Base-by-base conservation (phyloP, 2,888 invertebrate genomes). In the Chrysina gloriosa region DNA sequence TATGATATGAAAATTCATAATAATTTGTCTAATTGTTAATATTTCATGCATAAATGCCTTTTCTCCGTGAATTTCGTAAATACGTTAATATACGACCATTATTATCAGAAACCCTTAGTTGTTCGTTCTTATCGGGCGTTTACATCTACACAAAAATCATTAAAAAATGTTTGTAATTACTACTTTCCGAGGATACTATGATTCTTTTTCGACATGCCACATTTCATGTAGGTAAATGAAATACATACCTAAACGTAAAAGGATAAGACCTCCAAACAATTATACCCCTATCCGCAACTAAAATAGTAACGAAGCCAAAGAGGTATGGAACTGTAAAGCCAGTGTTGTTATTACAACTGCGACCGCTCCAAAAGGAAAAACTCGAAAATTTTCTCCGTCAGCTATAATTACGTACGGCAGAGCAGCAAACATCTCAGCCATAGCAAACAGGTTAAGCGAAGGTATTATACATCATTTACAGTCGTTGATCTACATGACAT, bases 191-290 rank as follows among this genome's bases (percentile, higher is more conserved):
- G 11, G 58, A 31, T 52, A 16, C 19, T 31, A 19, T 52, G 19
- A 31, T 27, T 39, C 42, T 23, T 61, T 61, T 19, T 16, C 42
- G 58, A 61, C 58, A 61, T 61, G 42, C 58, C n/a, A 61, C 42
- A 42, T 61, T 42, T 42, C 58, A 61, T 61, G 58, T 56, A 34
- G 36, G 31, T n/a, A n/a, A n/a, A n/a, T 54, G 36, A 34, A 36
- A 36, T 56, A 56, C 39, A 23, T 23, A 27, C 21, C 14, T n/a
- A 9, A 23, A 34, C 54, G 34, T 42, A 42, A 61, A 42, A 61
- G 58, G 58, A 61, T 19, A 29, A 16, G 29, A 42, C 19, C 11
- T 61, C 45, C 45, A 27, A 61, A 61, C 58, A 61, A 61, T 61
- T 61, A 61, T 23, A 39, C 14, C 58, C 58, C 42, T 61, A 61